A percentile compares a stretch with the other conserved stretches of the same genome.
These are phyloP conservation scores for Cryptoblepharus egeriae DNA, from an alignment of 2,797 vertebrate genomes.

Conservation along the genomic window DNA sequence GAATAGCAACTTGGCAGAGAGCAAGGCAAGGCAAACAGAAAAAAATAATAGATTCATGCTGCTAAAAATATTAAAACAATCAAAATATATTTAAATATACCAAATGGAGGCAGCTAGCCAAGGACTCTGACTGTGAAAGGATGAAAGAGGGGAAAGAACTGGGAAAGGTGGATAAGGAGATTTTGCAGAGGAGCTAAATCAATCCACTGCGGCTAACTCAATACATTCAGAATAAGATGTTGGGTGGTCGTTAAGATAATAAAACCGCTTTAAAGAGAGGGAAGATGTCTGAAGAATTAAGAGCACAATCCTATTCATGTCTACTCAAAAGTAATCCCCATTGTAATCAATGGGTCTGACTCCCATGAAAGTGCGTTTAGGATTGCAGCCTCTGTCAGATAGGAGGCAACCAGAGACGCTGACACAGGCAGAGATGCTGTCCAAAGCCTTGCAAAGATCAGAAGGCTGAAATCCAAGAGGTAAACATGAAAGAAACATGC, in stretches of 20 bases:
- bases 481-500: background rate
- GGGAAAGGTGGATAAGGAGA: background rate
- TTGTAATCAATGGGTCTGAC: no score
- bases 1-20: background rate
- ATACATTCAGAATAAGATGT: background rate
- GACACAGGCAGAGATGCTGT: no score
- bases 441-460: background rate
- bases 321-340: no score
- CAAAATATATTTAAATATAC: background rate
- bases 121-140: background rate
- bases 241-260: background rate
- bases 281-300: background rate
- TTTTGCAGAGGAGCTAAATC: background rate
- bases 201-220: background rate
- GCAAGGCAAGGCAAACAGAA: background rate
- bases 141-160: background rate
- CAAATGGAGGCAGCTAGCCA: background rate
- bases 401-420: background rate
- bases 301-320: no score
- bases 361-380: no score
- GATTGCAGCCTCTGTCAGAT: no score
- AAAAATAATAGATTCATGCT: background rate
- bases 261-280: background rate
- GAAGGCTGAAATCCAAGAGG: background rate
- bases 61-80: constrained; percentile 18